A percentile compares a stretch with the other conserved stretches of the same genome.
Conservation (phyloP, 2,888 invertebrate species). For the Meta bourneti region DNA sequence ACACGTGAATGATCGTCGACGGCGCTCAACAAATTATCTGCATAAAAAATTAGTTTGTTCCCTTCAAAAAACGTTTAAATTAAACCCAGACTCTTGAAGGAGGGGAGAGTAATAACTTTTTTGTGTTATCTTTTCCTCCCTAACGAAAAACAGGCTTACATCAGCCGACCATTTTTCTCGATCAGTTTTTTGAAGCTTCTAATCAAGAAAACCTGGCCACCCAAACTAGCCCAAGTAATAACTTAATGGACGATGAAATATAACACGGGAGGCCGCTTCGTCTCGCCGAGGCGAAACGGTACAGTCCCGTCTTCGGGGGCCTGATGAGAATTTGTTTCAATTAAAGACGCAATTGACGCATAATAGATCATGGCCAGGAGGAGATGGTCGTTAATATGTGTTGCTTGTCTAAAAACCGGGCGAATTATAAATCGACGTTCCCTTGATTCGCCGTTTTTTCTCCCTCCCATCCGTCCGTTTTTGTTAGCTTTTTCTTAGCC, state of each 20-base stretch:
- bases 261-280: constrained; percentile 46
- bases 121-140: constrained; percentile 32
- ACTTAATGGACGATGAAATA: constrained; percentile 76
- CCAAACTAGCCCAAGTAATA: constrained; percentile 72
- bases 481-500: constrained; percentile 10
- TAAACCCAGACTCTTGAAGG: constrained; percentile 53
- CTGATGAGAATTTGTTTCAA: constrained; percentile 76
- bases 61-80: constrained; percentile 75
- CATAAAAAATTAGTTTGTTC: constrained; percentile 75
- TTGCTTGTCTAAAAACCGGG: constrained; percentile 67
- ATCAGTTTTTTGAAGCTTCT: constrained; percentile 73
- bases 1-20: constrained; percentile 60
- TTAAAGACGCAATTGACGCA: constrained; percentile 75
- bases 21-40: constrained; percentile 70
- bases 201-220: constrained; percentile 67
- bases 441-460: constrained; percentile 27
- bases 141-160: constrained; percentile 74
- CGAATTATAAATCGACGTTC: constrained; percentile 75
- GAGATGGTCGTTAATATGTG: constrained; percentile 71
- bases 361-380: constrained; percentile 67
- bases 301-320: constrained; percentile 4
- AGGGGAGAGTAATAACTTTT: constrained; percentile 73
- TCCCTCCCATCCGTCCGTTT: constrained; percentile 1
- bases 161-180: constrained; percentile 70
- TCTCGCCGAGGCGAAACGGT: constrained; percentile 10